phyloP scores from a whole-genome alignment of 1,140 invertebrate genomes.

The Cydia fagiglandana region DNA sequence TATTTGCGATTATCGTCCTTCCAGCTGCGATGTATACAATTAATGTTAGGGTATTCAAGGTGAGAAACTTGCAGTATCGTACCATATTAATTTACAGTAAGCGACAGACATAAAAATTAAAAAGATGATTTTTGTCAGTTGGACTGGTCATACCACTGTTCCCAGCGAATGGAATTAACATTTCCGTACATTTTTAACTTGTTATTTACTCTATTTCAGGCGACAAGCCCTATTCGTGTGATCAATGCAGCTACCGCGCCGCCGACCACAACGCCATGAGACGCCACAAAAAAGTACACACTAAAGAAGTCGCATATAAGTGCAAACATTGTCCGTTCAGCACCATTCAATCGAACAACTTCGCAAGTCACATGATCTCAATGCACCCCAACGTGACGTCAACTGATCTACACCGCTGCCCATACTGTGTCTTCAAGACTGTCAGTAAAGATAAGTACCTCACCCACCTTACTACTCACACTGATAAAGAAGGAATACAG shows the following conservation, averaged over 20 bases:
- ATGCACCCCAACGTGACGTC: conserved; percentile 79
- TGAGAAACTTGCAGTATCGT: too few species aligned
- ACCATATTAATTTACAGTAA: too few species aligned
- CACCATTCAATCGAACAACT: conserved; percentile 83
- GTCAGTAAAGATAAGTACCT: conserved; percentile 79
- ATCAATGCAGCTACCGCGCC: conserved; percentile 86
- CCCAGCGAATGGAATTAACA: too few species aligned
- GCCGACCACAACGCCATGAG: conserved; percentile 91
- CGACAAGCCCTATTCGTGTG: conserved; percentile 91
- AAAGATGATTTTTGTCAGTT: too few species aligned
- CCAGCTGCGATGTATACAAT: too few species aligned
- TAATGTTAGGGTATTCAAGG: too few species aligned
- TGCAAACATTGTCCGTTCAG: conserved; percentile 86
- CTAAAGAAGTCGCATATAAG: conserved; percentile 85
- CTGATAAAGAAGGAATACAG: conserved; percentile 65
- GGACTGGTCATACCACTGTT: too few species aligned
- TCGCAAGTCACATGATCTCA: conserved; percentile 81
- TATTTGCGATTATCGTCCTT: too few species aligned
- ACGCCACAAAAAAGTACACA: conserved; percentile 88
- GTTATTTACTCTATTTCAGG: conserved; percentile 73
- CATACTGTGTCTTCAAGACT: conserved; percentile 78
- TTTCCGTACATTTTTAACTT: too few species aligned
- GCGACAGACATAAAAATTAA: too few species aligned
- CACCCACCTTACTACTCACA: conserved; percentile 68
- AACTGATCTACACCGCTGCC: conserved; percentile 76